A percentile compares a stretch with the other conserved stretches of the same genome.
These are phyloP conservation scores for Ditylenchus dipsaci DNA, from an alignment of 1,140 invertebrate genomes.

Conservation along the genomic window DNA sequence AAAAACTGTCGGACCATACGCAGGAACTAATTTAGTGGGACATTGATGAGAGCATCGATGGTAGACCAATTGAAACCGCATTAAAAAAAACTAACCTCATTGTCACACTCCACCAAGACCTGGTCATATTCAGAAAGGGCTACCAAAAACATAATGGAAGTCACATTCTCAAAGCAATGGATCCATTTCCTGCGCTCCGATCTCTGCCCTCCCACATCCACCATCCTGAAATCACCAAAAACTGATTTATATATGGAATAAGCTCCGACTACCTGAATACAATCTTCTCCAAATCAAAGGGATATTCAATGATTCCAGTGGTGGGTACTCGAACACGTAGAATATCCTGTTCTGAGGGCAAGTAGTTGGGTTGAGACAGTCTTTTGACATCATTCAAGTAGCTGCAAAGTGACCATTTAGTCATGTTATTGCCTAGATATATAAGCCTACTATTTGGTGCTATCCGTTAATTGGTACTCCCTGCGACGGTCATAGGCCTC, in stretches of 20 bases:
- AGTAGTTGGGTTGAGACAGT: constrained; percentile 82
- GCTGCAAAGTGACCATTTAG: constrained; percentile 63
- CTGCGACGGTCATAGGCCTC: constrained; percentile 97
- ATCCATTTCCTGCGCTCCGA: constrained; percentile 66
- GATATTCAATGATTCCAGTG: constrained; percentile 88
- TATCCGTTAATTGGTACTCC: constrained; percentile 99
- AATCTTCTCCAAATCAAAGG: constrained; percentile 92
- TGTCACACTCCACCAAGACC: constrained; percentile 65
- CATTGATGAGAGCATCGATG: too few relatives aligned
- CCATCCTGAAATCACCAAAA: constrained; percentile 60
- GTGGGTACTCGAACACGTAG: constrained; percentile 91
- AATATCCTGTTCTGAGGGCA: constrained; percentile 94
- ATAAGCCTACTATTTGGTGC: constrained; percentile 89
- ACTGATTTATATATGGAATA: background rate
- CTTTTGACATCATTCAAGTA: constrained; percentile 92
- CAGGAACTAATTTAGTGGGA: too few relatives aligned
- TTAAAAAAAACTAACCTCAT: constrained; percentile 60
- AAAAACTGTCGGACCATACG: too few relatives aligned
- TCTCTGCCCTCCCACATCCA: constrained; percentile 64
- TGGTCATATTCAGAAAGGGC: constrained; percentile 64
- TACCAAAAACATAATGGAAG: constrained; percentile 66
- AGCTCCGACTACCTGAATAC: constrained; percentile 67
- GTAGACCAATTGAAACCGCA: too few relatives aligned
- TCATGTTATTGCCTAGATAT: background rate
- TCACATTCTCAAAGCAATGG: constrained; percentile 66